Evolutionary conservation across 2,888 invertebrate species (phyloP), one percentile per base, ranked within the genome.

Genomic region (Cosmopolites sordidus): DNA sequence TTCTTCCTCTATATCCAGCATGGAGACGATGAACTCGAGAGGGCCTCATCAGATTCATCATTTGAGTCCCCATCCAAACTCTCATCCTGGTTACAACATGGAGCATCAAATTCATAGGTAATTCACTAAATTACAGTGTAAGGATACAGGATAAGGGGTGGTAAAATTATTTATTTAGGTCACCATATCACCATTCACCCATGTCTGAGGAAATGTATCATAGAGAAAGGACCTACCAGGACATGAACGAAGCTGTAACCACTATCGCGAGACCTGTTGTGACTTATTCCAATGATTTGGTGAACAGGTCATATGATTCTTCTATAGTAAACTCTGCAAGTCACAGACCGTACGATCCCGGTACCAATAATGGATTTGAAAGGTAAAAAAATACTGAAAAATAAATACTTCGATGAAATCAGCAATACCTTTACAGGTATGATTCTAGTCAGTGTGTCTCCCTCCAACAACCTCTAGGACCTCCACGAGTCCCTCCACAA

Each of bases 1-100:
- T 64, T 82, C 82, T 62, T 87, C 82, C 2, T 82, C 82, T 27
- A 76, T 82, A 76, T 82, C 81, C 3, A 84, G 83, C 66, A 85
- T 87, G 83, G 87, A 87, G 69, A 80, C 83, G n/a, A 73, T 76
- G 65, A 71, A 72, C 45, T 68, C 73, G 1, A 64, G 74, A 49
- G 69, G 71, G 53, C 76, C 74, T 59, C 78, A 77, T 56, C 75
- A 75, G 33, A 69, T 75, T 37, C 78, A 78, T 62, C 69, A 64
- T 61, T 56, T 58, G 4, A 57, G 60, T 27, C 78, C 78, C 51
- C 79, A 79, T 58, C 79, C 79, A 70, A 79, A 79, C 65, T 79
- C 66, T 33, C 79, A 66, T 53, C 57, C 60, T 48, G 64, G 62
- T 49, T 84, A 84, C 72, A 82, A 80, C 62, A 74, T 78, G 72